A percentile compares a stretch with the other conserved stretches of the same genome.
Conservation (phyloP, 1,140 invertebrate genomes). For the Zaprionus taronus region DNA sequence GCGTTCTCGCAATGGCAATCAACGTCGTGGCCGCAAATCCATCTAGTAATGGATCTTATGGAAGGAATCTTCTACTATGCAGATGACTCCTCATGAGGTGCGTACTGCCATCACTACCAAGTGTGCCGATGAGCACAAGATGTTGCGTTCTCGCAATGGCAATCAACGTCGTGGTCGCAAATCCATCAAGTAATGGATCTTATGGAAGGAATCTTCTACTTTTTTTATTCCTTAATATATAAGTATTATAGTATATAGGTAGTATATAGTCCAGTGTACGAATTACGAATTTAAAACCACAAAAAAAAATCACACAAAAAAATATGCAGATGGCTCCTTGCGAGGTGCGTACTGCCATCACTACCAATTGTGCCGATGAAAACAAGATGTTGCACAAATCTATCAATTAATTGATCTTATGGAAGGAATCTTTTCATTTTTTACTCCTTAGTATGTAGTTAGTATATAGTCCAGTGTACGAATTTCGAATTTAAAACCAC, state of each 20-base stretch:
- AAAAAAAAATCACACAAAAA: no score
- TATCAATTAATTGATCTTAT: background rate
- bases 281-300: no score
- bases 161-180: conserved; percentile 40
- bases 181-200: background rate
- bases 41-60: background rate
- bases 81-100: conserved; percentile 74
- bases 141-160: conserved; percentile 71
- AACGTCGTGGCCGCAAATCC: conserved; percentile 38
- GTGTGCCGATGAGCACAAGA: conserved; percentile 87
- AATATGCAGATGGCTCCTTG: conserved; percentile 58
- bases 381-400: conserved; percentile 85
- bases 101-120: conserved; percentile 86
- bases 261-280: no score
- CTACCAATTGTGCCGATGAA: conserved; percentile 87
- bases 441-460: background rate
- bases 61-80: conserved; percentile 10
- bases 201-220: background rate
- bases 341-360: conserved; percentile 85
- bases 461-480: background rate
- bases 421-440: background rate
- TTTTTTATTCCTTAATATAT: background rate
- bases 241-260: no score
- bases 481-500: background rate
- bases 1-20: conserved; percentile 32